A percentile compares a stretch with the other conserved stretches of the same genome.
Conservation (phyloP, 2,888 invertebrate genomes). For the Drosophila greeni region DNA sequence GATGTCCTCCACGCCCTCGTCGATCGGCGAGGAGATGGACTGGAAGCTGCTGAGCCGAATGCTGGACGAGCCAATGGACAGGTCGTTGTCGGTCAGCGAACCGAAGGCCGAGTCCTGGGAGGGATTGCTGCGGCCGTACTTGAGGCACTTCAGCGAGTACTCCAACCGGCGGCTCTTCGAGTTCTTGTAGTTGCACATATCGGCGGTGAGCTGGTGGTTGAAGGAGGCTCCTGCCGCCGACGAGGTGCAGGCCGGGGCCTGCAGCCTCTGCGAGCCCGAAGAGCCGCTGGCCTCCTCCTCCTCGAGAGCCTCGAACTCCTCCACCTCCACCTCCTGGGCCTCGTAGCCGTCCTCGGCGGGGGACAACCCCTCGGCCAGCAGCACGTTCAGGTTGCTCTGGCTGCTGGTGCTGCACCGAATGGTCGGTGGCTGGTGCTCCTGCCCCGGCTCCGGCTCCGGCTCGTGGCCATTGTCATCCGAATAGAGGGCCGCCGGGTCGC, state of each 20-base stretch:
- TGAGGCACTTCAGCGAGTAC: slow-evolving; percentile 78
- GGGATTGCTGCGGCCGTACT: slow-evolving; percentile 79
- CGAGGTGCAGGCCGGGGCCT: slow-evolving; percentile 40
- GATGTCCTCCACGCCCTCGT: slow-evolving; percentile 79
- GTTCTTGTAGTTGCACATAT: slow-evolving; percentile 78
- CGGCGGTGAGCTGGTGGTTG: slow-evolving; percentile 78
- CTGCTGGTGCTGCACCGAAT: slow-evolving; percentile 61
- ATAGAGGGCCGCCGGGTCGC: slow-evolving; percentile 76
- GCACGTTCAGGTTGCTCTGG: slow-evolving; percentile 69
- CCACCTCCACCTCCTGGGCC: slow-evolving; percentile 44
- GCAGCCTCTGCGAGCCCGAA: slow-evolving; percentile 41
- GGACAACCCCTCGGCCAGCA: slow-evolving; percentile 47
- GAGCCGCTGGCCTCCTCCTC: slow-evolving; percentile 64
- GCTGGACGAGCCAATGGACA: slow-evolving; percentile 78
- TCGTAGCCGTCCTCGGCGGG: slow-evolving; percentile 19
- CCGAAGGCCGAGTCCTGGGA: slow-evolving; percentile 79
- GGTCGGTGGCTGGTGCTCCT: slow-evolving; percentile 58
- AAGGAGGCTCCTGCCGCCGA: slow-evolving; percentile 54
- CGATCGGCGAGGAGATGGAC: slow-evolving; percentile 79
- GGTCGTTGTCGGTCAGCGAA: slow-evolving; percentile 78
- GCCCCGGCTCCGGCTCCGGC: slow-evolving; percentile 36
- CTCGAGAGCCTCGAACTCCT: slow-evolving; percentile 17
- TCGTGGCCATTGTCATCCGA: slow-evolving; percentile 75
- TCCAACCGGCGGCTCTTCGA: slow-evolving; percentile 79
- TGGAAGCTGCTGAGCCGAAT: slow-evolving; percentile 79